Evolutionary conservation across 2,888 invertebrate genomes (phyloP).

Genomic region (Caenorhabditis sp.): DNA sequence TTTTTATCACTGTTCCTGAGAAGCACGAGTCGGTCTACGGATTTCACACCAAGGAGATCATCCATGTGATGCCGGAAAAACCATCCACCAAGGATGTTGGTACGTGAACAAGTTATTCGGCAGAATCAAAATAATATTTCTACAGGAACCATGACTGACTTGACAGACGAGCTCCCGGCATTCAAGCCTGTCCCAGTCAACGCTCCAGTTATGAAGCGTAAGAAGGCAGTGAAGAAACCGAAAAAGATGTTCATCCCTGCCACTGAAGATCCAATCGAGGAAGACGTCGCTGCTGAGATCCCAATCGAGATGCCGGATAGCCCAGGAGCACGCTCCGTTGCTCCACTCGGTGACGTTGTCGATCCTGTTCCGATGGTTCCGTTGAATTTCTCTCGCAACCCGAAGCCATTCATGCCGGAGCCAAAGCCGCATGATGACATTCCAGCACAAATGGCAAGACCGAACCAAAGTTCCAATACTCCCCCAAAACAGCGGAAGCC

Average conservation of each 20-base stretch:
- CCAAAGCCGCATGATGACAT: constrained; percentile 29
- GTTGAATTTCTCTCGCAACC: constrained; percentile 49
- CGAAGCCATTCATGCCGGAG: constrained; percentile 62
- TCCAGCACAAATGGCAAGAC: constrained; percentile 13
- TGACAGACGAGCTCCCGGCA: constrained; percentile 14
- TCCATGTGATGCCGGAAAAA: constrained; percentile 61
- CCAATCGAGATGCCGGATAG: constrained; percentile 58
- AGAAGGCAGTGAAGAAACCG: constrained; percentile 62
- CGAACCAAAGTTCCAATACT: background rate
- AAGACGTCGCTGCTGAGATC: constrained; percentile 54
- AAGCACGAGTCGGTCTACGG: constrained; percentile 65
- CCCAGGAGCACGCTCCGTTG: constrained; percentile 57
- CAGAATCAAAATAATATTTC: background rate
- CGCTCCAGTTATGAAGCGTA: constrained; percentile 49
- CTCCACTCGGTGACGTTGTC: constrained; percentile 53
- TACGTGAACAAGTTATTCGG: background rate
- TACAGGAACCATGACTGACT: constrained; percentile 64
- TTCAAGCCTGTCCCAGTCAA: constrained; percentile 12
- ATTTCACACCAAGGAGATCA: constrained; percentile 68
- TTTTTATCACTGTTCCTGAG: constrained; percentile 65
- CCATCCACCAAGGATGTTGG: constrained; percentile 61
- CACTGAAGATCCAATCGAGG: constrained; percentile 49
- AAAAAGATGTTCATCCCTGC: constrained; percentile 67
- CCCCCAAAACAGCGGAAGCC: constrained; percentile 35
- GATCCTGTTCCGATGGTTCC: constrained; percentile 44